Base-by-base conservation (phyloP, 1,140 invertebrate species). In the Notospermus geniculatus region DNA sequence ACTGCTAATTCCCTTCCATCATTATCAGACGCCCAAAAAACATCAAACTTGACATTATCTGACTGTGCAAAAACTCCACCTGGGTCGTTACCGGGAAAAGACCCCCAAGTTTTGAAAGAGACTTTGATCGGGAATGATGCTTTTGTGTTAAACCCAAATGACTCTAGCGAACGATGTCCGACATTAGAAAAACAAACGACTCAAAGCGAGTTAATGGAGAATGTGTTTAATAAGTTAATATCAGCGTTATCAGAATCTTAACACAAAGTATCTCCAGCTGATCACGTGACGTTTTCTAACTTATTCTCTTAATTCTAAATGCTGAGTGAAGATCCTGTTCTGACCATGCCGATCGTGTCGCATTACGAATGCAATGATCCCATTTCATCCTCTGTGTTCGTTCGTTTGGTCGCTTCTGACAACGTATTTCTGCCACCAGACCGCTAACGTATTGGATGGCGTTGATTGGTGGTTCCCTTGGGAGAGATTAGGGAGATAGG, bases 141-240 rank as follows among this genome's bases (percentile, higher is more conserved):
- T 7, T 55, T 55, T 28, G 28, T 11, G 11, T 11, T 11, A 13
- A 27, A 11, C 19, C 17, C 54, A 28, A 28, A 13, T 22, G 28
- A 22, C 19, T 19, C 54, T 13, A n/a, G 11, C 27, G 56, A 41
- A 15, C 57, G 52, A n/a, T 56, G 56, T 22, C 41, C 63, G 52
- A 59, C 59, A 28, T 58, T 63, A 32, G 60, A 59, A 11, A 63
- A 68, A 43, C 65, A 67, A 41, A 65, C 67, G 54, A 60, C 63
- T 11, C 63, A 60, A 46, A 55, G 57, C 30, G 70, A 71, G 19
- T 7, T 36, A 15, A 71, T 71, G 60, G 70, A 71, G 54, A 59
- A 62, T 0, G 68, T 71, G n/a, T 70, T 71, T 66, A 69, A 71
- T 56, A 71, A 64, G 56, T 63, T 71, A 28, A 70, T 71, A 39